Conservation (phyloP, 1,140 invertebrate genomes). For the Drosophila kohkoa region DNA sequence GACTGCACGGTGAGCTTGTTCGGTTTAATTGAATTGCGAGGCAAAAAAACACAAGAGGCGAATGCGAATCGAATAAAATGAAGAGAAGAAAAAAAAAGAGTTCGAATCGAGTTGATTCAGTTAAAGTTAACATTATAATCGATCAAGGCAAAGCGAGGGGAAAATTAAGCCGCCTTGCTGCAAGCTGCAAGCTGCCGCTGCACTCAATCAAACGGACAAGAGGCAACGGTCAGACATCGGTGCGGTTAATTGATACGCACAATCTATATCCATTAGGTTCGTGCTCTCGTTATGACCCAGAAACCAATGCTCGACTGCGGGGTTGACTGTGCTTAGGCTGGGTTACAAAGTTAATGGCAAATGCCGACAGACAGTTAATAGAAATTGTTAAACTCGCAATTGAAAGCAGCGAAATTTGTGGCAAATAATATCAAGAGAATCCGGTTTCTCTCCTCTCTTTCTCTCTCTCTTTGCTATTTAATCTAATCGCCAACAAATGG, state of each 20-base stretch:
- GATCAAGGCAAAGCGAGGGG: slow-evolving; percentile 79
- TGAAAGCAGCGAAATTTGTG: slow-evolving; percentile 16
- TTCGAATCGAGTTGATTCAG: slow-evolving; percentile 50
- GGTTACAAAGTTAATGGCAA: slow-evolving; percentile 52
- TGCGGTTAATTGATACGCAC: slow-evolving; percentile 78
- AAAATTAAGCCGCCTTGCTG: slow-evolving; percentile 60
- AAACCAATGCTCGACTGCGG: slow-evolving; percentile 54
- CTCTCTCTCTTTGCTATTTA: slow-evolving; percentile 10
- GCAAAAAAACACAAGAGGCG: slow-evolving; percentile 37
- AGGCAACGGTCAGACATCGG: slow-evolving; percentile 11
- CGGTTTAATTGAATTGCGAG: slow-evolving; percentile 76
- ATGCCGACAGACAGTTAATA: slow-evolving; percentile 17
- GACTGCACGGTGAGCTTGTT: slow-evolving; percentile 67
- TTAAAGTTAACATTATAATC: slow-evolving; percentile 80
- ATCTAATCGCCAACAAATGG: slow-evolving; percentile 58
- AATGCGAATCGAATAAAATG: slow-evolving; percentile 43
- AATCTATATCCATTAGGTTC: slow-evolving; percentile 68
- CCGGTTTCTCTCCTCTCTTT: slow-evolving; percentile 34
- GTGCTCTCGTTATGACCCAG: slow-evolving; percentile 67
- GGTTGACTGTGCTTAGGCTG: not conserved
- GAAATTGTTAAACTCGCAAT: slow-evolving; percentile 43
- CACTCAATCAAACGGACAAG: slow-evolving; percentile 71
- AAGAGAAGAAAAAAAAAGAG: not conserved
- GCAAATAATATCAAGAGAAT: slow-evolving; percentile 21
- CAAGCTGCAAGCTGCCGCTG: slow-evolving; percentile 64